Evolutionary conservation across 64 coral and sea anemone species (phyloP).

Genomic region (Anthopleura sola): DNA sequence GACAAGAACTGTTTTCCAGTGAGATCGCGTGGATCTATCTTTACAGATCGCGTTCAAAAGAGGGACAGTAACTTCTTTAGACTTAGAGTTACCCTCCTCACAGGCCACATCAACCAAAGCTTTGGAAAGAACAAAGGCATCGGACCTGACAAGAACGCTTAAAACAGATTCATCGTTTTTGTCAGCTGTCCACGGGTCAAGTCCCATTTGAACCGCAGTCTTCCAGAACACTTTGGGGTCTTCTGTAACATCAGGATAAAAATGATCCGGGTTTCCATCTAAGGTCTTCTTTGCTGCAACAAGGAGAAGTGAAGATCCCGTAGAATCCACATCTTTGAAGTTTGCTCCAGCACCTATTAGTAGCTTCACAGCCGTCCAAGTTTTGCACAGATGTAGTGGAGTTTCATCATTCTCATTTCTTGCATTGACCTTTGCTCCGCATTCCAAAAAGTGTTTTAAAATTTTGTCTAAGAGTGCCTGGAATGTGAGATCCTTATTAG

Average conservation of each 20-base stretch:
- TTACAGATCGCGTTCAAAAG: too few relatives aligned
- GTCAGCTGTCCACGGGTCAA: too few relatives aligned
- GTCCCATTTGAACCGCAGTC: too few relatives aligned
- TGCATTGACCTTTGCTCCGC: too few relatives aligned
- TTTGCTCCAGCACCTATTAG: background rate
- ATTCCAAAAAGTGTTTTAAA: background rate
- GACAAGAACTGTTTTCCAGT: background rate
- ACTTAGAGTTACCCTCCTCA: background rate
- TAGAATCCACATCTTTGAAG: background rate
- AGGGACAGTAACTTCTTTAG: background rate
- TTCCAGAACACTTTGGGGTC: too few relatives aligned
- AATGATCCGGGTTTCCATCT: background rate
- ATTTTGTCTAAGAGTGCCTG: background rate
- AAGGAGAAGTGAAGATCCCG: background rate
- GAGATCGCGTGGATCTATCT: background rate
- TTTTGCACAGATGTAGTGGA: too few relatives aligned
- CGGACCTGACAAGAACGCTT: background rate
- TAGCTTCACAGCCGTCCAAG: too few relatives aligned
- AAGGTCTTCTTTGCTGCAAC: background rate
- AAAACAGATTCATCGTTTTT: too few relatives aligned
- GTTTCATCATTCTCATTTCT: too few relatives aligned
- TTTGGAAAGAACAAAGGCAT: background rate
- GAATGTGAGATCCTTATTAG: background rate
- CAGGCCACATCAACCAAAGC: background rate
- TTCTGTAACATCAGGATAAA: too few relatives aligned